Evolutionary conservation across 2,113 vertebrate genomes (phyloP), one percentile per base, ranked within the genome.

Genomic region (Platysteira castanea): DNA sequence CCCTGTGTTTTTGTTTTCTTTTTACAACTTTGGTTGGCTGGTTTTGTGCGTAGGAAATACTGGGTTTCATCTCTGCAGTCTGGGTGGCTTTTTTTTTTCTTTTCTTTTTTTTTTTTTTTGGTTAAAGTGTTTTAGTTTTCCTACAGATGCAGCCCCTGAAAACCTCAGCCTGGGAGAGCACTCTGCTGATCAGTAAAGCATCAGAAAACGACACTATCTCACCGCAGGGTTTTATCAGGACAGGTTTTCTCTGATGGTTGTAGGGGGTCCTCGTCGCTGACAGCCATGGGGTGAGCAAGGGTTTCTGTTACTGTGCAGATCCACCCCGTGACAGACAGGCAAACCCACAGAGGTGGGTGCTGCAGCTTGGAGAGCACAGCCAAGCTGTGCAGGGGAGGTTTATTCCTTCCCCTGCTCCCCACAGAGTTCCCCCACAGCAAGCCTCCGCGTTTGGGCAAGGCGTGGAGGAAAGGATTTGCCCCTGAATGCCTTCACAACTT

Each of bases 401-500:
- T 82, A 41, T 71, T 60, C 80, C 74, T 61, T 74, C 8, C 56
- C 53, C 33, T 46, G 84, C 89, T 89, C 77, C 83, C 86, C 70
- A 73, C 78, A 35, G 86, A 85, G 75, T 4, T 83, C 44, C 64
- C 59, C 42, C 18, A 54, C 3, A 0, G 79, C 75, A 71, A 91
- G 63, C 49, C 77, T 56, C 84, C 50, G 2, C 16, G 5, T 67
- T 84, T 20, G 28, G 57, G 87, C 59, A 37, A 80, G 61, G 65
- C 5, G 15, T 68, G 84, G 76, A 97, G 90, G 94, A 95, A 64
- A 88, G 87, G 84, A 96, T 96, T 95, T 95, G 60, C 46, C 90
- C 93, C 47, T 49, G 76, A 90, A 90, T 33, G 84, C 76, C 73
- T 88, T 78, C 84, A 92, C 88, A 77, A 53, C 84, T 91, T 93